A percentile compares a stretch with the other conserved stretches of the same genome.
phyloP scores from a whole-genome alignment of 2,113 vertebrate genomes.

The Coreoperca whiteheadi region DNA sequence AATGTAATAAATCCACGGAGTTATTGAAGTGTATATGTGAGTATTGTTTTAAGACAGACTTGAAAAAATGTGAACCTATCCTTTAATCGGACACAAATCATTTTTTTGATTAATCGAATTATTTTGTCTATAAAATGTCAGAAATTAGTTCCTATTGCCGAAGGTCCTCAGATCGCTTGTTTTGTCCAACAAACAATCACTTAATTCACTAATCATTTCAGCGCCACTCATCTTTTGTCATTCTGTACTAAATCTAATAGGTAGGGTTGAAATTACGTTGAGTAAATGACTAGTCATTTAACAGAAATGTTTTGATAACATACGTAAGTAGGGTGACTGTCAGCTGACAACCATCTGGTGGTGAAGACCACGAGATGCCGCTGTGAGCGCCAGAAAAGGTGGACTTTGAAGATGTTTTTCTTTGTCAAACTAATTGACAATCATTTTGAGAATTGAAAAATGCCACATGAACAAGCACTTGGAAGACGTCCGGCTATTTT shows the following conservation, averaged over 20 bases:
- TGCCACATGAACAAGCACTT: no score
- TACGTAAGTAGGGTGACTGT: no score
- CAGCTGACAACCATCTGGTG: background rate
- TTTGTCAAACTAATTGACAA: no score
- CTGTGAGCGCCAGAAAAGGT: no score
- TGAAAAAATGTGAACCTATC: background rate
- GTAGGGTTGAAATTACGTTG: background rate
- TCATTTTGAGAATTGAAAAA: background rate
- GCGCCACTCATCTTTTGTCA: no score
- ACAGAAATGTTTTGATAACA: no score
- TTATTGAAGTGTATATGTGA: background rate
- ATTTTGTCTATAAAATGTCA: background rate
- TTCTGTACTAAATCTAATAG: no score
- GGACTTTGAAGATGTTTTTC: no score
- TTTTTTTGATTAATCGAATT: background rate
- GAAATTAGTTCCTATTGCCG: background rate
- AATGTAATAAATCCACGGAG: background rate
- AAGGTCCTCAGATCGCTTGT: no score
- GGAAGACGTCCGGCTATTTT: no score
- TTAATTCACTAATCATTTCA: background rate
- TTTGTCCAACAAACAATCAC: background rate
- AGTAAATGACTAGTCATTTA: background rate
- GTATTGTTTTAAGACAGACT: background rate
- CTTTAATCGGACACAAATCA: background rate
- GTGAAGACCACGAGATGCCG: background rate